Base-by-base conservation (phyloP, 2,797 vertebrate species). In the Naso thynnoides region DNA sequence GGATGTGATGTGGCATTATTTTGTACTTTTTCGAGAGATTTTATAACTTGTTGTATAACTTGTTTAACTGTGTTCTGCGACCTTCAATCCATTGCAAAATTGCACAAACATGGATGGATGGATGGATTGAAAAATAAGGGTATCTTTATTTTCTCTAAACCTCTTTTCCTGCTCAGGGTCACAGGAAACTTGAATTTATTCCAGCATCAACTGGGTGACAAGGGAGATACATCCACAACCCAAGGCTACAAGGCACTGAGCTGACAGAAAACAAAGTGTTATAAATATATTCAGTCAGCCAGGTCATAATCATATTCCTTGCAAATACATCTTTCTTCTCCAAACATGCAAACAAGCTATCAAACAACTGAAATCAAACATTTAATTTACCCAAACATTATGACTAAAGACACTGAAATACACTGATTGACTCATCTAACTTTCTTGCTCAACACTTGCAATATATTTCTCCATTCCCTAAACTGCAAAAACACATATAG, bases 231-330 rank as follows among this genome's bases (percentile, higher is more conserved):
- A 4, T 19, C 18, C 7, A 36, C 10, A 44, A 42, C 33, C 11
- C 38, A 52, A 42, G 21, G 27, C 39, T 26, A 33, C 3, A 50
- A 29, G 5, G 36, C 4, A 6, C 11, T 56, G 21, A n/a, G 31
- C 3, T 42, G 8, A 49, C 8, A 47, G 33, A 33, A 29, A 13
- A n/a, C 10, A 27, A 5, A 11, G 23, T n/a, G n/a, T n/a, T n/a
- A 38, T 21, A 16, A 16, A 49, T 49, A 2, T 61, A 74, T 56
- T 24, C 39, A 44, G 47, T 31, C 54, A 78, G 14, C 2, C 33
- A 27, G 8, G 58, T 10, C 18, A 53, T 27, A 23, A 42, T 63
- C 42, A 54, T 56, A n/a, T 81, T 74, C 73, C 66, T 19, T 82
- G 21, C 1, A 57, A 41, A 75, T 53, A 58, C 31, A 41, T 31